phyloP scores from a whole-genome alignment of 2,797 vertebrate species.

The Cirrhinus molitorella region DNA sequence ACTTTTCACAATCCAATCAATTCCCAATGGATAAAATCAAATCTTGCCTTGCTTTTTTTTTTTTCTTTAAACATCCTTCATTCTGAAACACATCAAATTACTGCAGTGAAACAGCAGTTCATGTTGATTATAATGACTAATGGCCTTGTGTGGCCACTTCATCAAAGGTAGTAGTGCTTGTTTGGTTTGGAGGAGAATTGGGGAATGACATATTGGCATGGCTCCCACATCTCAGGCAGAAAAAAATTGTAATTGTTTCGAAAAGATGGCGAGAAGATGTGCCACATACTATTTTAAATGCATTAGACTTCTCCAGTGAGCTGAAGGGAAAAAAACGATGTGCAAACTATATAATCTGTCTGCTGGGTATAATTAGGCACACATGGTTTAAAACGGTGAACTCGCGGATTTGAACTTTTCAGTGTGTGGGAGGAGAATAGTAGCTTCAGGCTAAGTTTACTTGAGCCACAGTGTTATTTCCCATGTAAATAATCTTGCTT shows the following conservation, averaged over 20 bases:
- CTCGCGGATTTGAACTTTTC: not conserved
- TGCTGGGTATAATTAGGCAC: constrained; percentile 43
- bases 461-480: constrained; percentile 36
- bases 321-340: constrained; percentile 3
- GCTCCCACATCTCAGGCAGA: constrained; percentile 3
- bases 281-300: constrained; percentile 4
- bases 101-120: not conserved
- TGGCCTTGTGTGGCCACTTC: constrained; percentile 25
- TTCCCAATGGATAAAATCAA: constrained; percentile 23
- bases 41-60: not conserved
- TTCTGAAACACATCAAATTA: not conserved
- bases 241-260: constrained; percentile 11
- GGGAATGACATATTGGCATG: constrained; percentile 33
- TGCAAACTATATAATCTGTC: constrained; percentile 35
- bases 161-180: constrained; percentile 38
- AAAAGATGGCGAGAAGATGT: not conserved
- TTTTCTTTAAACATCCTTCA: not conserved
- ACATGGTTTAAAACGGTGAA: constrained; percentile 19
- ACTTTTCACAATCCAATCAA: constrained; percentile 14
- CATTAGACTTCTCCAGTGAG: not conserved
- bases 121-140: constrained; percentile 36
- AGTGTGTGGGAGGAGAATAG: constrained; percentile 7
- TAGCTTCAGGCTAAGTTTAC: constrained; percentile 37
- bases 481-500: constrained; percentile 38
- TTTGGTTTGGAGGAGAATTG: constrained; percentile 35